Evolutionary conservation across 1,140 invertebrate species (phyloP).

Genomic region (Tribolium castaneum): DNA sequence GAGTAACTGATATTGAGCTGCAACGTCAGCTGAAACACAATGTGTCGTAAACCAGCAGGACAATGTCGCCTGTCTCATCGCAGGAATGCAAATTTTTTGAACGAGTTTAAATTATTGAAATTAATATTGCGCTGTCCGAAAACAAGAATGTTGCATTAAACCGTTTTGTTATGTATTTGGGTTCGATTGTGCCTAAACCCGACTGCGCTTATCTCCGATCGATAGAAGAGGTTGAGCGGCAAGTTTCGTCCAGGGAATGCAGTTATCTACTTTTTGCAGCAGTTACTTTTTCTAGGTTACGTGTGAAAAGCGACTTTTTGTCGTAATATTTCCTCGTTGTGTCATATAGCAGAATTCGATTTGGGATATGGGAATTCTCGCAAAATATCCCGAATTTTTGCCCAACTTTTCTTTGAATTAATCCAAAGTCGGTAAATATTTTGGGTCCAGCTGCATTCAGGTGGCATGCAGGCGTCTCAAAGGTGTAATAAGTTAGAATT

Average conservation of each 20-base stretch:
- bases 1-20: background rate
- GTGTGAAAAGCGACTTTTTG: constrained; percentile 37
- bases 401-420: too few species aligned
- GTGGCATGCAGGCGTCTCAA: constrained; percentile 17
- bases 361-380: constrained; percentile 24
- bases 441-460: constrained; percentile 4
- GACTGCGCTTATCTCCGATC: constrained; percentile 12
- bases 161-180: background rate
- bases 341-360: constrained; percentile 39
- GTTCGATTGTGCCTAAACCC: constrained; percentile 1
- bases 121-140: background rate
- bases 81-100: background rate
- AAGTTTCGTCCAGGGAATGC: constrained; percentile 42
- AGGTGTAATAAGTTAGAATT: constrained; percentile 23
- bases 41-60: background rate
- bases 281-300: constrained; percentile 26
- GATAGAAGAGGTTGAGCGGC: constrained; percentile 15
- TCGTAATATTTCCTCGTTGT: constrained; percentile 31
- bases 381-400: constrained; percentile 12
- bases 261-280: constrained; percentile 38
- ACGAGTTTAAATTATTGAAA: background rate
- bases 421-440: too few species aligned
- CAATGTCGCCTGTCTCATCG: background rate
- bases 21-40: background rate
- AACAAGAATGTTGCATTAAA: background rate